phyloP scores from a whole-genome alignment of 2,888 invertebrate genomes.

The Drosophila anomelani region DNA sequence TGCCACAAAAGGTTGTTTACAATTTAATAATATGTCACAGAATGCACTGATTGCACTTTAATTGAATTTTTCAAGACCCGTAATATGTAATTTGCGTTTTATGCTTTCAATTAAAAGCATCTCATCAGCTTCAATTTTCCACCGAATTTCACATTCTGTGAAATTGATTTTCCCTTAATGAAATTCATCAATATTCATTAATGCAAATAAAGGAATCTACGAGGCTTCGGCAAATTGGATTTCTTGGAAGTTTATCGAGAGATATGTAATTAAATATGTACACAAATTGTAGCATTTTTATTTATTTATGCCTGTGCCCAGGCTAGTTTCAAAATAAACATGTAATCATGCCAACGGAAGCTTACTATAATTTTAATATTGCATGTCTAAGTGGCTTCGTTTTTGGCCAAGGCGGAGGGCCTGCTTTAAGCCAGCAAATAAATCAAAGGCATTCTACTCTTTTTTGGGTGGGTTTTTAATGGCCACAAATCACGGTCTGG shows the following conservation, averaged over 20 bases:
- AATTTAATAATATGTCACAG: conserved; percentile 13
- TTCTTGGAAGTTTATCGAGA: conserved; percentile 7
- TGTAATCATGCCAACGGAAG: conserved; percentile 72
- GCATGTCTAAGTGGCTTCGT: conserved; percentile 68
- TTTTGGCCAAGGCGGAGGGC: conserved; percentile 4
- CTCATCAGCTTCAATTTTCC: conserved; percentile 27
- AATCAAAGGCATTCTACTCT: conserved; percentile 72
- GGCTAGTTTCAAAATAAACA: conserved; percentile 51
- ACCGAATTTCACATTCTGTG: conserved; percentile 21
- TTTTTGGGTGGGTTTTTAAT: conserved; percentile 58
- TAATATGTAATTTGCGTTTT: conserved; percentile 1
- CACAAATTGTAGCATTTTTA: neutral
- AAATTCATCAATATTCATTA: conserved; percentile 60
- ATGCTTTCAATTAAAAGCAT: conserved; percentile 25
- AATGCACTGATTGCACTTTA: conserved; percentile 12
- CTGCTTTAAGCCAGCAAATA: conserved; percentile 55
- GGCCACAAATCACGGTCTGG: conserved; percentile 74
- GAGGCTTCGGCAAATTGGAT: neutral
- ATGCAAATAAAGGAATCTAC: conserved; percentile 22
- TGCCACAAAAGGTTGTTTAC: conserved; percentile 12
- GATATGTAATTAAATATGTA: conserved; percentile 2
- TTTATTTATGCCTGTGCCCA: neutral
- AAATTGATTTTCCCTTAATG: conserved; percentile 46
- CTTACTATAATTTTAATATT: conserved; percentile 78
- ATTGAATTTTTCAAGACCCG: conserved; percentile 19